Percentiles rank a stretch among this genome's conserved stretches.
Evolutionary conservation across 2,113 vertebrate genomes (phyloP).

Genomic region (Callospermophilus lateralis): DNA sequence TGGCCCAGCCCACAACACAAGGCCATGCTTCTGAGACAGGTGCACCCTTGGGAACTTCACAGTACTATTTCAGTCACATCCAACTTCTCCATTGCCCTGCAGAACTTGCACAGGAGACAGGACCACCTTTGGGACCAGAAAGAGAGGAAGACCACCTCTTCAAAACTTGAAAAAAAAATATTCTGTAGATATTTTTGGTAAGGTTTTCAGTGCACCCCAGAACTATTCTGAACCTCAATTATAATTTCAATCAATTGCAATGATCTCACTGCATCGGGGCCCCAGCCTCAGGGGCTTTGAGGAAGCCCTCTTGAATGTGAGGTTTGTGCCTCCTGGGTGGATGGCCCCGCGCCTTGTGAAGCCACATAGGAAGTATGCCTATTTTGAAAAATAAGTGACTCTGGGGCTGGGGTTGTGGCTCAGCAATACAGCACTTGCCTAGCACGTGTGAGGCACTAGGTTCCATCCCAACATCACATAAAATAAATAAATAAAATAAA

Average conservation of each 20-base stretch:
- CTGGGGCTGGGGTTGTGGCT: too few species aligned
- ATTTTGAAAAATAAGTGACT: not conserved
- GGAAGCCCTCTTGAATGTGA: not conserved
- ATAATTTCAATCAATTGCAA: fast-evolving
- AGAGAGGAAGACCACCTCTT: not conserved
- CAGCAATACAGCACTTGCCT: too few species aligned
- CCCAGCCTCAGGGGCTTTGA: fast-evolving
- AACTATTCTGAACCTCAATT: not conserved
- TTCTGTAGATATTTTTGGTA: not conserved
- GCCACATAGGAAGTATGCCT: not conserved
- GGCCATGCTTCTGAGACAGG: not conserved
- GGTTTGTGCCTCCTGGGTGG: not conserved
- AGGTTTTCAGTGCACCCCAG: not conserved
- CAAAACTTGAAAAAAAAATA: not conserved
- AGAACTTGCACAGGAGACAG: not conserved
- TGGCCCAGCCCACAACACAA: fast-evolving
- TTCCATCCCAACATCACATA: too few species aligned
- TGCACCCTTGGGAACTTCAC: not conserved
- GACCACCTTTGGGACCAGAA: not conserved
- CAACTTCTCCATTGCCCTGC: not conserved
- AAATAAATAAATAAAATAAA: too few species aligned
- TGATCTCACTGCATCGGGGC: fast-evolving
- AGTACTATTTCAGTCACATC: not conserved
- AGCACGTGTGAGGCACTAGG: too few species aligned
- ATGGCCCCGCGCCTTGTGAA: not conserved